A percentile compares a stretch with the other conserved stretches of the same genome.
phyloP scores from a whole-genome alignment of 2,888 invertebrate genomes.

The Fragum fragum region DNA sequence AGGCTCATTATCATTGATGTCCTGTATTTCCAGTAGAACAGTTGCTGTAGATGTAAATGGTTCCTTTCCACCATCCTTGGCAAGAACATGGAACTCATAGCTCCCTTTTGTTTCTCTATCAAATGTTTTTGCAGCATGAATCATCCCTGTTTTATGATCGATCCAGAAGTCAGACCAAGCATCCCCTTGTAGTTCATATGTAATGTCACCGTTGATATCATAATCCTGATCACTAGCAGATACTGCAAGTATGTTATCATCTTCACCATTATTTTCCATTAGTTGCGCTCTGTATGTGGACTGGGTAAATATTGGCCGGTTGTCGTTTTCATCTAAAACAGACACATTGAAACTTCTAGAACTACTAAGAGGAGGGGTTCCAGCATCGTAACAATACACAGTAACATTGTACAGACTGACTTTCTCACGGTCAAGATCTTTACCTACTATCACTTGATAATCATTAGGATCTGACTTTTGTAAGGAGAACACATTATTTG shows the following conservation, averaged over 20 bases:
- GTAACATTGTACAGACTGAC: slow-evolving; percentile 73
- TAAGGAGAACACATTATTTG: slow-evolving; percentile 65
- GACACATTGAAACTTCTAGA: slow-evolving; percentile 75
- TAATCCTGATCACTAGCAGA: slow-evolving; percentile 79
- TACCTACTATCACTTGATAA: slow-evolving; percentile 78
- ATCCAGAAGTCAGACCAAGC: slow-evolving; percentile 73
- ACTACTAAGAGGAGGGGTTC: slow-evolving; percentile 76
- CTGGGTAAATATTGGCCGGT: slow-evolving; percentile 77
- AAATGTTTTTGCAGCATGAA: slow-evolving; percentile 73
- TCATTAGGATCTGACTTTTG: slow-evolving; percentile 75
- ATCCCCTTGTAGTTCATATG: slow-evolving; percentile 73
- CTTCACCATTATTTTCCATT: slow-evolving; percentile 80
- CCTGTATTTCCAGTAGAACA: slow-evolving; percentile 72
- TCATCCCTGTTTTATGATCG: slow-evolving; percentile 70
- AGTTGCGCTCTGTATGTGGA: slow-evolving; percentile 71
- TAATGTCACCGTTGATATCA: slow-evolving; percentile 72
- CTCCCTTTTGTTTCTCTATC: slow-evolving; percentile 73
- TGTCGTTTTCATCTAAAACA: slow-evolving; percentile 84
- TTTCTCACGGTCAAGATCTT: slow-evolving; percentile 79
- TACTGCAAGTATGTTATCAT: slow-evolving; percentile 77
- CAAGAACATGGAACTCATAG: slow-evolving; percentile 77
- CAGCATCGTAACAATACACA: slow-evolving; percentile 82
- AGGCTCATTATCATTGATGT: slow-evolving; percentile 79
- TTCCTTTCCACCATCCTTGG: slow-evolving; percentile 75
- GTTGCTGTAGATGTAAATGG: slow-evolving; percentile 71